These are phyloP conservation scores for Macropis europaea DNA, from an alignment of 2,888 invertebrate genomes.

Conservation along the genomic window DNA sequence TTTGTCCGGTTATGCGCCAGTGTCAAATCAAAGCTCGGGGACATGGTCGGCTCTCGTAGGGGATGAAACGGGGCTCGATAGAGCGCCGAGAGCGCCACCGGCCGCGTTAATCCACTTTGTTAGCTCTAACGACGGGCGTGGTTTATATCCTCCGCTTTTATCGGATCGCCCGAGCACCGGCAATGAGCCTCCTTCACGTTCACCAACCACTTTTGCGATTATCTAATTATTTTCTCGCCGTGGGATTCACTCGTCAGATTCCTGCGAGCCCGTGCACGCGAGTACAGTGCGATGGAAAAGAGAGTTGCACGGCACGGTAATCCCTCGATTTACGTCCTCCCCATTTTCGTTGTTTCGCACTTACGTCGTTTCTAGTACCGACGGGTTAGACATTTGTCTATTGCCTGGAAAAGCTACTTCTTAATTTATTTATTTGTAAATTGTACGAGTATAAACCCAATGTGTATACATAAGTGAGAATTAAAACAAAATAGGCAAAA, in stretches of 20 bases:
- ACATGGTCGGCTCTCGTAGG: not conserved
- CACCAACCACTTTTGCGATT: slow-evolving; percentile 29
- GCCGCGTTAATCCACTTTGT: slow-evolving; percentile 65
- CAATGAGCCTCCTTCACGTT: slow-evolving; percentile 35
- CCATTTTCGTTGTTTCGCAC: no score
- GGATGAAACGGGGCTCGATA: slow-evolving; percentile 12
- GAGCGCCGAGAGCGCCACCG: slow-evolving; percentile 17
- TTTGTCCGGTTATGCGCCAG: not conserved
- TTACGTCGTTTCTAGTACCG: no score
- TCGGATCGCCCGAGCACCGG: slow-evolving; percentile 48
- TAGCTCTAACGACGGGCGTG: slow-evolving; percentile 60
- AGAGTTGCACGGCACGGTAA: no score
- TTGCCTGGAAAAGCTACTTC: no score
- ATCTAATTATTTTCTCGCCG: slow-evolving; percentile 24
- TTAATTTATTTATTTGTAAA: no score
- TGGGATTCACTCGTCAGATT: not conserved
- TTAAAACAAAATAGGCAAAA: no score
- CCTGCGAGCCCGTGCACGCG: not conserved
- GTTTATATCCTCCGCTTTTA: slow-evolving; percentile 59
- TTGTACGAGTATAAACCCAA: no score
- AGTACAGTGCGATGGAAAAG: no score
- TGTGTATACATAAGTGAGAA: no score
- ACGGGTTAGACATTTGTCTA: no score
- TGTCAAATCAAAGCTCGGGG: not conserved
- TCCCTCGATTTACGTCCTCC: no score